Evolutionary conservation across 64 coral and sea anemone species (phyloP).

Genomic region (Acropora tenuis): DNA sequence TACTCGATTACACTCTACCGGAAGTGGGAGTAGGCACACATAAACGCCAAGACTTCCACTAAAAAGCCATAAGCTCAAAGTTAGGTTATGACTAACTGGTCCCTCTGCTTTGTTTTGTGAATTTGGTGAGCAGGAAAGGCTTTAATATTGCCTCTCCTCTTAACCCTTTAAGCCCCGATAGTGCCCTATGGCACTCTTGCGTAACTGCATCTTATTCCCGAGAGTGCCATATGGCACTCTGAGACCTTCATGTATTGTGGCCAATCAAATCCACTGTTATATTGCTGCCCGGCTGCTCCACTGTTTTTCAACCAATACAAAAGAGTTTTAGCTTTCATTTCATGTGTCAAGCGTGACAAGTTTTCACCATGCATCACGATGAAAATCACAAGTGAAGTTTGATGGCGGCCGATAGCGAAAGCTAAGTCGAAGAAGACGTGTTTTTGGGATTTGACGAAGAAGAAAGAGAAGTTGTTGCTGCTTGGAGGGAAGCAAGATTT

Average conservation of each 20-base stretch:
- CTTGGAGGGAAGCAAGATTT: background rate
- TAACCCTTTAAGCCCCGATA: too few relatives aligned
- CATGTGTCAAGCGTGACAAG: background rate
- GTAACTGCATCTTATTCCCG: too few relatives aligned
- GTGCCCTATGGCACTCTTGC: too few relatives aligned
- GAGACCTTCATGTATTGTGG: background rate
- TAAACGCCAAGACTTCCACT: too few relatives aligned
- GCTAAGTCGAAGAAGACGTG: background rate
- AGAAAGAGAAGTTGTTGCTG: background rate
- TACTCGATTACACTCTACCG: too few relatives aligned
- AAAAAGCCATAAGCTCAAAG: too few relatives aligned
- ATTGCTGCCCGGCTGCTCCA: background rate
- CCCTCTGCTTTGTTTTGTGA: too few relatives aligned
- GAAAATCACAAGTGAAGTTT: background rate
- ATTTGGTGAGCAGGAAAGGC: too few relatives aligned
- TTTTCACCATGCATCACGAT: background rate
- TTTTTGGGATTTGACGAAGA: background rate
- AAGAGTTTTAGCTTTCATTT: slow-evolving; percentile 5
- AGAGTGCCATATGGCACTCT: background rate
- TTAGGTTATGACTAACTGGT: too few relatives aligned
- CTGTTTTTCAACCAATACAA: slow-evolving; percentile 36
- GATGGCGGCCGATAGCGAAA: background rate
- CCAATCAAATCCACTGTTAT: slow-evolving; percentile 19
- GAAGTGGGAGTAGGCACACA: too few relatives aligned
- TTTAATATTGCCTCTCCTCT: too few relatives aligned